Evolutionary conservation across 2,888 invertebrate genomes (phyloP).

Genomic region (Stictocephala bisonia): DNA sequence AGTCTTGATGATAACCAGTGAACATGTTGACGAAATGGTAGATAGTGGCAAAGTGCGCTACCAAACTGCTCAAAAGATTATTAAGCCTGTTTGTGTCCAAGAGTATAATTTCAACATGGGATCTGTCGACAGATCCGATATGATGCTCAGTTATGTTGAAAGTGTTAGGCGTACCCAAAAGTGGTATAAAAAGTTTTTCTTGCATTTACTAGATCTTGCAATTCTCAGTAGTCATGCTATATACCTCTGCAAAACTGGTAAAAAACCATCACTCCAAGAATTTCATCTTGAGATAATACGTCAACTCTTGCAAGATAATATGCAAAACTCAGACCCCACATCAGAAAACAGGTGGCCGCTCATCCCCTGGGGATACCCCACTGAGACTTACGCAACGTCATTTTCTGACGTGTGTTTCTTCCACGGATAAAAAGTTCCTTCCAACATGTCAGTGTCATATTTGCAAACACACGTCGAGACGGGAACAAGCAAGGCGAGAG

Average conservation of each 20-base stretch:
- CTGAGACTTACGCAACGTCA: conserved; percentile 27
- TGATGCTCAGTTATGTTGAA: conserved; percentile 17
- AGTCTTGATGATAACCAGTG: conserved; percentile 46
- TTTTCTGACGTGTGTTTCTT: conserved; percentile 30
- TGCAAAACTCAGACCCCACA: neutral
- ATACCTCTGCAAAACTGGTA: conserved; percentile 11
- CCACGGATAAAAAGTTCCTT: conserved; percentile 10
- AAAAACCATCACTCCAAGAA: conserved; percentile 38
- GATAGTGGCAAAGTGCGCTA: conserved; percentile 31
- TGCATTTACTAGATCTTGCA: conserved; percentile 25
- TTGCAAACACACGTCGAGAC: neutral
- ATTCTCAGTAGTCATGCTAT: conserved; percentile 20
- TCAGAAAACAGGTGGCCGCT: conserved; percentile 21
- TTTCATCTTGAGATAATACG: conserved; percentile 17
- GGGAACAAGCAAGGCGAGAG: conserved; percentile 11
- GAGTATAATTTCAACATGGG: conserved; percentile 43
- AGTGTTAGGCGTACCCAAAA: conserved; percentile 25
- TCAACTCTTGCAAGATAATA: conserved; percentile 34
- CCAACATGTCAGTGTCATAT: neutral
- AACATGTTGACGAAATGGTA: conserved; percentile 26
- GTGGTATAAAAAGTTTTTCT: conserved; percentile 32
- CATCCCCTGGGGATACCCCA: conserved; percentile 6
- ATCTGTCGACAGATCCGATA: conserved; percentile 29
- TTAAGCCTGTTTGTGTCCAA: conserved; percentile 3
- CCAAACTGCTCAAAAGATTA: conserved; percentile 4